These are phyloP conservation scores for Augochlora pura DNA, from an alignment of 1,140 invertebrate genomes.

Conservation along the genomic window DNA sequence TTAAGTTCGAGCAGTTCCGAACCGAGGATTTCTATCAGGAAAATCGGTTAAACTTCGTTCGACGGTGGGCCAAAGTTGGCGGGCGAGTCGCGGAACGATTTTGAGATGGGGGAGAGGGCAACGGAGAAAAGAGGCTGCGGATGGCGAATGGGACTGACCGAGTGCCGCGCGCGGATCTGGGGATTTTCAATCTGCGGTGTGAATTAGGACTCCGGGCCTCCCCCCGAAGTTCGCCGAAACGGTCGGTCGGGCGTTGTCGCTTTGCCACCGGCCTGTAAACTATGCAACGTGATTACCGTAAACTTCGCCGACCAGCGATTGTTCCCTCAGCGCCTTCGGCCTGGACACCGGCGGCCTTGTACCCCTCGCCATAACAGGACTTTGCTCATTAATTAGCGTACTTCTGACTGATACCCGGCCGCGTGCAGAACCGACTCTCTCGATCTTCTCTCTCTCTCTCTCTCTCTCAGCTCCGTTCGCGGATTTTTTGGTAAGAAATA, in stretches of 20 bases:
- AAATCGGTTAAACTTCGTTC: background rate
- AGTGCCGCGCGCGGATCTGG: background rate
- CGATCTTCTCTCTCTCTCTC: background rate
- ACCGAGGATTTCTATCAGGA: background rate
- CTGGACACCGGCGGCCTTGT: background rate
- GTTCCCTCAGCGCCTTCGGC: slow-evolving; percentile 23
- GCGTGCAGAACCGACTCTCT: background rate
- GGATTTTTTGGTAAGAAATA: too few species aligned
- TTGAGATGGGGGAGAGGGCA: background rate
- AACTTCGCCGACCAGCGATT: slow-evolving; percentile 36
- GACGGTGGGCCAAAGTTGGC: background rate
- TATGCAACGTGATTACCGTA: slow-evolving; percentile 44
- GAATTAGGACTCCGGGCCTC: background rate
- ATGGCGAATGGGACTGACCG: background rate
- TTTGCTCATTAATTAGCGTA: slow-evolving; percentile 32
- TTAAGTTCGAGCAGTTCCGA: background rate
- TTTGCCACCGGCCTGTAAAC: slow-evolving; percentile 30
- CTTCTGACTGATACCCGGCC: background rate
- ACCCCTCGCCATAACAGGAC: background rate
- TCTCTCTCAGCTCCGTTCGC: too few species aligned
- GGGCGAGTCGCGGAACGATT: background rate
- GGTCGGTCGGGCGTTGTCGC: background rate
- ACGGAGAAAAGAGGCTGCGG: background rate
- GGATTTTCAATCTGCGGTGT: slow-evolving; percentile 18
- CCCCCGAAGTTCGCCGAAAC: slow-evolving; percentile 14